Base-by-base conservation (phyloP, 2,113 vertebrate genomes). In the Aldabrachelys gigantea region DNA sequence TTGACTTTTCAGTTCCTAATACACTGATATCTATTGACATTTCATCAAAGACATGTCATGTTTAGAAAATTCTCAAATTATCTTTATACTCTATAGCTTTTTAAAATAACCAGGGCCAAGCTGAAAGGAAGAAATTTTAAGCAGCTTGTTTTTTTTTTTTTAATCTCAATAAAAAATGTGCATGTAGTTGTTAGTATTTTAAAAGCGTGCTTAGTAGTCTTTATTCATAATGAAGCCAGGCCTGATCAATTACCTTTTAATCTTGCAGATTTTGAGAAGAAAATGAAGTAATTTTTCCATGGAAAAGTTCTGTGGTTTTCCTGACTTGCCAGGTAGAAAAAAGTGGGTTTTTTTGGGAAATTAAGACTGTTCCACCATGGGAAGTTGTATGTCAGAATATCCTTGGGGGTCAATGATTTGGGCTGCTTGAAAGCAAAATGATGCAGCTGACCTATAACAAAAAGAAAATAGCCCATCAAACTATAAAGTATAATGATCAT, bases 11-110 rank as follows among this genome's bases (percentile, higher is more conserved):
- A 4, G 50, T 78, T 86, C 75, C 2, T 9, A 83, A 5, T 8
- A 50, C 2, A 22, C 7, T 0, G 0, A 22, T 89, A 54, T 11
- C 11, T 85, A 6, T 22, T 79, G 35, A 75, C 1, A 41, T 0
- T 78, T 93, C 1, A 54, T 59, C 2, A 69, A 72, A 80, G 1
- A 62, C 5, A 21, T 56, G 1, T 59, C 53, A 87, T 47, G 35
- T 49, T 56, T 47, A 29, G 8, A 88, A 86, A 91, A 84, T 81
- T 5, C 3, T 79, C 22, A 24, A 65, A 3, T 57, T 76, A 53
- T 41, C 11, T 54, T 19, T 83, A 79, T 1, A 59, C 2, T 80
- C 3, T 3, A 29, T 2, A 82, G 11, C 4, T 82, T 84, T 69
- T 29, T 84, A 25, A 47, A 84, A 75, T 1, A 41, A 35, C 24